Conservation (phyloP, 2,888 invertebrate species). For the Philhelius pedissequus region DNA sequence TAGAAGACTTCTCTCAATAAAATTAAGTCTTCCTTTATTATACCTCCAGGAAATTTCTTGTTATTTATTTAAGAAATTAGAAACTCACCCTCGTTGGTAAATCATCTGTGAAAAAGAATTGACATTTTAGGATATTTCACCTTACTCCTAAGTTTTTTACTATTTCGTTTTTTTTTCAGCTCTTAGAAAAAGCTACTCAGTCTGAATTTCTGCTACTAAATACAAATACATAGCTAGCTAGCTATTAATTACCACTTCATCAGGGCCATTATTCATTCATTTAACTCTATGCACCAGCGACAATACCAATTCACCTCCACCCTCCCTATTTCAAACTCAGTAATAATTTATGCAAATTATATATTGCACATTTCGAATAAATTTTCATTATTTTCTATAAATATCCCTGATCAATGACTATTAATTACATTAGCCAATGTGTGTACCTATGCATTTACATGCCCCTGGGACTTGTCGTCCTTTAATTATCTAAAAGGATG, state of each 20-base stretch:
- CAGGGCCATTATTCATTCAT: conserved; percentile 13
- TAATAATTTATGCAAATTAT: conserved; percentile 38
- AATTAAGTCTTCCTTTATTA: too few species aligned
- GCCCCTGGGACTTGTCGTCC: conserved; percentile 8
- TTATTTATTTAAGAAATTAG: too few species aligned
- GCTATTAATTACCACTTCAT: conserved; percentile 19
- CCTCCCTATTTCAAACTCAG: not conserved
- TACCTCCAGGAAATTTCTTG: too few species aligned
- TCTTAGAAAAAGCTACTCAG: too few species aligned
- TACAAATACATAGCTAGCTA: too few species aligned
- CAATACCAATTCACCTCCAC: not conserved
- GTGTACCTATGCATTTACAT: not conserved
- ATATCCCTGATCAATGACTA: conserved; percentile 55
- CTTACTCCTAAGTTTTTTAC: too few species aligned
- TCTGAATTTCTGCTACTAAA: too few species aligned
- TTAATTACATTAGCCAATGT: conserved; percentile 48
- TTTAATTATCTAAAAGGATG: conserved; percentile 35
- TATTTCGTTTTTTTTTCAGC: too few species aligned
- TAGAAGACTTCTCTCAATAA: too few species aligned
- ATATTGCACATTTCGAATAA: conserved; percentile 41
- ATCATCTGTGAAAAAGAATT: too few species aligned
- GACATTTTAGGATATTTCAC: too few species aligned
- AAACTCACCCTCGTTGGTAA: too few species aligned
- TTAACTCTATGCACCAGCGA: not conserved
- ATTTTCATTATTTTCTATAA: conserved; percentile 54